phyloP scores from a whole-genome alignment of 2,113 vertebrate species.

The Recurvirostra avosetta region DNA sequence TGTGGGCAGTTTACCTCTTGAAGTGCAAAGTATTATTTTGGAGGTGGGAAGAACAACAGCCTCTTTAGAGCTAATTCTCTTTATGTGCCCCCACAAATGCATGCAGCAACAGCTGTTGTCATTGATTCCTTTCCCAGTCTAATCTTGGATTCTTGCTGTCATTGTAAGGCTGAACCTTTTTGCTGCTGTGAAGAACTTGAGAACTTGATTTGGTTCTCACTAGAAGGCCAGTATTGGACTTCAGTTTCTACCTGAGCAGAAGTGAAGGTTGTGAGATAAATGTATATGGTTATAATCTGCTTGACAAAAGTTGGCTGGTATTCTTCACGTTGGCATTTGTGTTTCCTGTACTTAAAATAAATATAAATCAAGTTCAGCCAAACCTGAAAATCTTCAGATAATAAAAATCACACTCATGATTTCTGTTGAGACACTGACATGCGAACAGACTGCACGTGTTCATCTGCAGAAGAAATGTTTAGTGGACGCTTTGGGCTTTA shows the following conservation, averaged over 20 bases:
- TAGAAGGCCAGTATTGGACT: background rate
- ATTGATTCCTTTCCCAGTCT: background rate
- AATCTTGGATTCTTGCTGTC: background rate
- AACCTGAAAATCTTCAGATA: background rate
- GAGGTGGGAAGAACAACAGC: slow-evolving; percentile 44
- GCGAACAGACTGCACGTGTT: background rate
- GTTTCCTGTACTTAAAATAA: background rate
- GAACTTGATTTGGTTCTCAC: background rate
- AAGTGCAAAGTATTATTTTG: slow-evolving; percentile 52
- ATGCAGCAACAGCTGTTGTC: slow-evolving; percentile 9
- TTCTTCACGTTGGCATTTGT: background rate
- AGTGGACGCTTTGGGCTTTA: background rate
- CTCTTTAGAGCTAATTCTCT: slow-evolving; percentile 25
- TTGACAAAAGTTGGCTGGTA: background rate
- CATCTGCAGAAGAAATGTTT: background rate
- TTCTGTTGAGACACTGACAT: background rate
- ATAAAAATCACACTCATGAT: too few species aligned
- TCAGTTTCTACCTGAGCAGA: background rate
- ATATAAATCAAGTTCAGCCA: background rate
- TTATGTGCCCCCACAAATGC: slow-evolving; percentile 10
- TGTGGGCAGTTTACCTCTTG: slow-evolving; percentile 47
- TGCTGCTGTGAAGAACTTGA: background rate
- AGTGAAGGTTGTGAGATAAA: background rate
- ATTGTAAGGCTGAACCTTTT: background rate
- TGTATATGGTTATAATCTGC: background rate